Evolutionary conservation across 2,888 invertebrate species (phyloP), one percentile per base, ranked within the genome.

Genomic region (Augochlorella aurata): DNA sequence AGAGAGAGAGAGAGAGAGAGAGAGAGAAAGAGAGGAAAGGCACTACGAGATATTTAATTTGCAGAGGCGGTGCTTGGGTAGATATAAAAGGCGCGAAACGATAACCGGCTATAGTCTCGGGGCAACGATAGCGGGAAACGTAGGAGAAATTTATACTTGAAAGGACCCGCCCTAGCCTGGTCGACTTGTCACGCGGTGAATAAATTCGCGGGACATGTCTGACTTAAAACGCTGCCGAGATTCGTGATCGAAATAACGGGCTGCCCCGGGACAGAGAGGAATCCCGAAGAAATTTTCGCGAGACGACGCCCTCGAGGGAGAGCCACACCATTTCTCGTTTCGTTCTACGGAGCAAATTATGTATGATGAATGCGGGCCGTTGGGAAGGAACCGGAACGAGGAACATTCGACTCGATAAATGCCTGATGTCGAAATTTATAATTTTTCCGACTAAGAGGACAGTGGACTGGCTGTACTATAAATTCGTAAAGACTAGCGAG

Each of bases 31-130:
- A 38, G 38, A 38, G 38, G 68, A 58, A 80, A 74, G 1, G 50
- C 76, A 65, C 73, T 29, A 49, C 45, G 73, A 82, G 85, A 87
- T 89, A 90, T 89, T 90, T 89, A 90, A 90, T 90, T 90, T 86
- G 82, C 80, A 80, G 69, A 76, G 63, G 45, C 63, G 77, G 68
- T 67, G 70, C 54, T 69, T 21, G 54, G 10, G 29, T 63, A 61
- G 77, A 83, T 86, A 73, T 86, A 85, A 87, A 88, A 86, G 72
- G 76, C 79, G 83, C 70, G 85, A 88, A 88, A 87, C 78, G 85
- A 89, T 89, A 89, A 89, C 85, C 82, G 69, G 66, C 29, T 58
- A 65, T 45, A 24, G 68, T 29, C 45, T 29, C 38, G 65, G 18
- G 0, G 38, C n/a, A 18, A 47, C 70, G 81, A 81, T 74, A 81